Evolutionary conservation across 2,888 invertebrate species (phyloP).

Genomic region (Octonoba sinensis): DNA sequence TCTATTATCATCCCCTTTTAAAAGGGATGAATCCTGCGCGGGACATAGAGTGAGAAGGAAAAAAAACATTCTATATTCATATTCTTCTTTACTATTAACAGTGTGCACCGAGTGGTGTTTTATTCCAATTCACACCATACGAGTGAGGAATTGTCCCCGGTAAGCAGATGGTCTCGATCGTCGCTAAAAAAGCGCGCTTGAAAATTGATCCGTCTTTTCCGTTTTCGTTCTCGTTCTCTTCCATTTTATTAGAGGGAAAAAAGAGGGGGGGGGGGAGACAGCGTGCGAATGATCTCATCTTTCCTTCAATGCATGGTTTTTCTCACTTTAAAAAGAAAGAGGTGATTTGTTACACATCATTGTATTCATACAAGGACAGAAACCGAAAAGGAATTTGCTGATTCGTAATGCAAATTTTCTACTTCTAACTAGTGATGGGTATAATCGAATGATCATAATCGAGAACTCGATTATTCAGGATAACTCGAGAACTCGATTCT

Average conservation of each 20-base stretch:
- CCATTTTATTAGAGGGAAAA: constrained; percentile 3
- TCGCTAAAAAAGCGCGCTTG: constrained; percentile 13
- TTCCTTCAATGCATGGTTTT: neutral
- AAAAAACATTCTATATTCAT: neutral
- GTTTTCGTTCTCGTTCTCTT: constrained; percentile 9
- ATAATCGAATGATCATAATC: no score
- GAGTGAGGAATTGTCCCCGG: neutral
- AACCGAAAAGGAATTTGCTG: no score
- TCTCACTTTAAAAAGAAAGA: no score
- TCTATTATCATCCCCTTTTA: constrained; percentile 21
- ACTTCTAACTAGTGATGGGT: no score
- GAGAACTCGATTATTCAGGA: no score
- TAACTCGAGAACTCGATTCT: no score
- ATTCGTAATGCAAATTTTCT: no score
- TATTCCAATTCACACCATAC: neutral
- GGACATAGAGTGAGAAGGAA: neutral
- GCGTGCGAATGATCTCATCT: constrained; percentile 23
- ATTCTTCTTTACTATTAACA: neutral
- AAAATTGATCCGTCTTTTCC: constrained; percentile 48
- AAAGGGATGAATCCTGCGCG: constrained; percentile 15
- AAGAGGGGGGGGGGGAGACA: neutral
- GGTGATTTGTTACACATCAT: no score
- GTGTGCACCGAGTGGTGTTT: neutral
- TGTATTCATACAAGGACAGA: no score
- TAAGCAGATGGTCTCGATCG: constrained; percentile 19